Evolutionary conservation across 2,888 invertebrate genomes (phyloP).

Genomic region (Plagodis dolabraria): DNA sequence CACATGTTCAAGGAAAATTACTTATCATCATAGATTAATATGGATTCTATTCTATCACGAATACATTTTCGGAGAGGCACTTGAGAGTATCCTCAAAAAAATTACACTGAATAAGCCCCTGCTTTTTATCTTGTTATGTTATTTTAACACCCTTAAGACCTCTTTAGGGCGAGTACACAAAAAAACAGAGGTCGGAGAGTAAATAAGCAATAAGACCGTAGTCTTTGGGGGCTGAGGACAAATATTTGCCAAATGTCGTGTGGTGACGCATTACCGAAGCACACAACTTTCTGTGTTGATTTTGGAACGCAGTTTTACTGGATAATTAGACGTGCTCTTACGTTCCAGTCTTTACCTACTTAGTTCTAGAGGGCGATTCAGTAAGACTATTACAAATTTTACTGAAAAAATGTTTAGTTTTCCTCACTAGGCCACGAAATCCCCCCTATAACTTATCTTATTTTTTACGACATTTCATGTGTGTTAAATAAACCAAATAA

Average conservation of each 20-base stretch:
- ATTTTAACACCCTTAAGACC: constrained; percentile 32
- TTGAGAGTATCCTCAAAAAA: constrained; percentile 36
- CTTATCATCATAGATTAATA: constrained; percentile 11
- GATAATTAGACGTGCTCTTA: constrained; percentile 33
- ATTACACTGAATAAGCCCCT: constrained; percentile 34
- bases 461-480: constrained; percentile 3
- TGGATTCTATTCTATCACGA: constrained; percentile 25
- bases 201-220: constrained; percentile 58
- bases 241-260: constrained; percentile 58
- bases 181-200: constrained; percentile 44
- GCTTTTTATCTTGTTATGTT: constrained; percentile 41
- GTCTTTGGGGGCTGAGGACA: constrained; percentile 44
- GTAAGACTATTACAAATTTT: too few relatives aligned
- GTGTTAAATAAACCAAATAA: constrained; percentile 20
- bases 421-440: constrained; percentile 9
- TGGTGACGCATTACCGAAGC: constrained; percentile 49
- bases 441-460: constrained; percentile 15
- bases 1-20: neutral
- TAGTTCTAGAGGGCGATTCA: too few relatives aligned
- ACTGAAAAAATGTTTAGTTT: neutral
- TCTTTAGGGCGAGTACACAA: constrained; percentile 35
- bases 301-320: constrained; percentile 42
- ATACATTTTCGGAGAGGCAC: constrained; percentile 24
- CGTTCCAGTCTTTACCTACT: constrained; percentile 1
- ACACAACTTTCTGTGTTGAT: constrained; percentile 37